Base-by-base conservation (phyloP, 2,888 invertebrate species). In the Philhelius pedissequus region DNA sequence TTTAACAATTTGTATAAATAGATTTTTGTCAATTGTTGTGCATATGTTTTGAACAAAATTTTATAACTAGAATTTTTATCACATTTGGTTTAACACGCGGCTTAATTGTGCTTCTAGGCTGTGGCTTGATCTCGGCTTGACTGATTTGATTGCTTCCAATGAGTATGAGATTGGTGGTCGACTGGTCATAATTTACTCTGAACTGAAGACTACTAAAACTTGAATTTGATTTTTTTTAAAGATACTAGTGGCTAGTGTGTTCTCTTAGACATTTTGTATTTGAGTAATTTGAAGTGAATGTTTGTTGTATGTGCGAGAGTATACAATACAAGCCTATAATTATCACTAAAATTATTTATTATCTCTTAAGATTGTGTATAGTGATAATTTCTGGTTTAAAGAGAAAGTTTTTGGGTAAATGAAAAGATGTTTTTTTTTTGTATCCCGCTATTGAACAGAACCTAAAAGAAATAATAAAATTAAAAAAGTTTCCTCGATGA, bases 111-210 rank as follows among this genome's bases (percentile, higher is more conserved):
- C 56, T 62, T 48, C 69, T 38, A 30, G 7, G 9, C 20, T 22
- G 32, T 56, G 32, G 50, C 56, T 25, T 62, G 3, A 69, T 9
- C 75, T 75, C 22, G 62, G 5, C 11, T 64, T 30, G 56, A 80
- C 80, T 80, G 75, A 50, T 75, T 69, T 62, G 27, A 62, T 38
- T 45, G 22, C 9, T 43, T 35, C 32, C 60, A 30, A 43, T n/a
- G n/a, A n/a, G n/a, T n/a, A n/a, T n/a, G n/a, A n/a, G n/a, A n/a
- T n/a, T n/a, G n/a, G n/a, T n/a, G n/a, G n/a, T n/a, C n/a, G n/a
- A n/a, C n/a, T n/a, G n/a, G n/a, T n/a, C 27, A 43, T 6, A 11
- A 60, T 25, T 43, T 11, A 27, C n/a, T n/a, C n/a, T n/a, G n/a
- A n/a, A n/a, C 15, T 60, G 9, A 9, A 50, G 32, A 27, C 9